Base-by-base conservation (phyloP, 2,888 invertebrate species). In the Sericinus montela region DNA sequence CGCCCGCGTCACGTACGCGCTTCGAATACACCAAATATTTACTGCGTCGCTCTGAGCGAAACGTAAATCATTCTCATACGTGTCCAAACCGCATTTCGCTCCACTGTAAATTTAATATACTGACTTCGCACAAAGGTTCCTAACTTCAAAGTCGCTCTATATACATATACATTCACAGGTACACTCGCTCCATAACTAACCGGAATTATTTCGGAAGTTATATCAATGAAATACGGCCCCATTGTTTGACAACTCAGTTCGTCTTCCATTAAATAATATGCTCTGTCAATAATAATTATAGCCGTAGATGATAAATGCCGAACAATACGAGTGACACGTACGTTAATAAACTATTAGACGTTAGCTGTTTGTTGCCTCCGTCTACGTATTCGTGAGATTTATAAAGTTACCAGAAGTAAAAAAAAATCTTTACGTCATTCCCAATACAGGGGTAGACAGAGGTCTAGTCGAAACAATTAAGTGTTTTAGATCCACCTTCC, bases 1-100 rank as follows among this genome's bases (percentile, higher is more conserved):
- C 40, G 40, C 36, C 41, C 13, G 25, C 42, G 48, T 48, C 48
- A 42, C 41, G 47, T 36, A 29, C 47, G 29, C 41, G 35, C 14
- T 29, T 13, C 36, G 47, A 36, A 41, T 13, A 38, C 48, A 32
- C 30, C 48, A 48, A 48, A 48, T 48, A 43, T 48, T 48, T 48
- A 43, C 48, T 42, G 43, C 48, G 48, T 25, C 43, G 23, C 16
- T 13, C 43, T 15, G 32, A 38, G 13, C 38, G 25, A n/a, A 11
- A 37, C 25, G 32, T 42, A 48, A 48, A 48, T 48, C 48, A 48
- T 42, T 48, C 37, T 14, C 43, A 29, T 29, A 36, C 41, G 36
- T 41, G 36, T 41, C 29, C 36, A 30, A 42, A 48, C 36, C n/a
- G 30, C 28, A 29, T 10, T 29, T n/a, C 15, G 32, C 15, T 43